A percentile compares a stretch with the other conserved stretches of the same genome.
These are phyloP conservation scores for Microplitis demolitor DNA, from an alignment of 1,140 invertebrate genomes.

Conservation along the genomic window DNA sequence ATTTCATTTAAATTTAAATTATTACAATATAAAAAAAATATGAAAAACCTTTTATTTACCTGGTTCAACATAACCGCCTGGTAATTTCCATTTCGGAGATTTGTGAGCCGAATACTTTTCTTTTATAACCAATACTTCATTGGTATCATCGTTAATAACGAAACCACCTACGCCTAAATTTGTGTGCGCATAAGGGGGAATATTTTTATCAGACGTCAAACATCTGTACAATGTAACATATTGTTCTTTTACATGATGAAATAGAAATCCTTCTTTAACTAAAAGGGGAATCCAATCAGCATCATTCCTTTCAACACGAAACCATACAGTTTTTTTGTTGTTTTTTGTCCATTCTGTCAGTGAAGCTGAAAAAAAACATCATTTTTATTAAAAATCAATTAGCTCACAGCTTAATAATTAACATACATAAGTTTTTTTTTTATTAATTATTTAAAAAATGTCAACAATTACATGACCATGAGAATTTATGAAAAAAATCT, in stretches of 20 bases:
- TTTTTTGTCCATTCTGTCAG: conserved; percentile 71
- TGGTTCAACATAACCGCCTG: conserved; percentile 83
- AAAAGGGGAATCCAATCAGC: conserved; percentile 79
- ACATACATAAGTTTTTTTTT: background rate
- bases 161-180: conserved; percentile 87
- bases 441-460: too few species aligned
- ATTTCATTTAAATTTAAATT: background rate
- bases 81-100: conserved; percentile 41
- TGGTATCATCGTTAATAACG: conserved; percentile 74
- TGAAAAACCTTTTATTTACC: conserved; percentile 59
- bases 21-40: background rate
- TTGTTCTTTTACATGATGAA: conserved; percentile 81
- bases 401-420: background rate
- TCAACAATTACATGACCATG: too few species aligned
- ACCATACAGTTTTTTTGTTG: conserved; percentile 80
- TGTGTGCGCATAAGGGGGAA: conserved; percentile 85
- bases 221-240: conserved; percentile 83
- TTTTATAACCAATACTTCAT: conserved; percentile 79
- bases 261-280: conserved; percentile 80
- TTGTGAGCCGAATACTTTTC: conserved; percentile 63
- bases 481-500: too few species aligned
- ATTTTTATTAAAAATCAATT: conserved; percentile 16
- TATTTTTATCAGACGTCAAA: conserved; percentile 70
- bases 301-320: conserved; percentile 73
- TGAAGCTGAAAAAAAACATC: conserved; percentile 70